Conservation (phyloP, 2,113 vertebrate genomes). For the Eclectus roratus region DNA sequence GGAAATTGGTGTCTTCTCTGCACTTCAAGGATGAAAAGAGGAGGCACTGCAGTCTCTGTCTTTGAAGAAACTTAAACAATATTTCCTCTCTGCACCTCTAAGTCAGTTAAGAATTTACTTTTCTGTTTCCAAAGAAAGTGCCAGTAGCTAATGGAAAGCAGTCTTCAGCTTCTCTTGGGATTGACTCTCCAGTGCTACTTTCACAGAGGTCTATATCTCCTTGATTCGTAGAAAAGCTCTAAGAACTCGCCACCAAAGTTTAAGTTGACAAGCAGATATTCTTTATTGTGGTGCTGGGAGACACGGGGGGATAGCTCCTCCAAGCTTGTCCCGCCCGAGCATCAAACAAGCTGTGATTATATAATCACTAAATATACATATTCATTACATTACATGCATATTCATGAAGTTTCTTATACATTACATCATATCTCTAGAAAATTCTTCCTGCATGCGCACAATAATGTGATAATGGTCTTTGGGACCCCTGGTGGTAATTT, state of each 20-base stretch:
- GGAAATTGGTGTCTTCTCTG: background rate
- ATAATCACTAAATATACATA: background rate
- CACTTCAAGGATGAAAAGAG: background rate
- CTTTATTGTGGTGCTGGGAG: background rate
- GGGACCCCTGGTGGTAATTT: background rate
- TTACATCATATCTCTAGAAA: background rate
- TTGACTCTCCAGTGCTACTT: background rate
- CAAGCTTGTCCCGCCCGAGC: background rate
- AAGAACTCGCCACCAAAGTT: background rate
- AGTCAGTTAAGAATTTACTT: background rate
- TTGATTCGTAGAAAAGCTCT: background rate
- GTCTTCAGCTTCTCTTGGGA: background rate
- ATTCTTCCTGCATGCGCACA: background rate
- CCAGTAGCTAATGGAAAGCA: background rate
- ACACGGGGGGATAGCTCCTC: background rate
- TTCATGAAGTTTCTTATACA: background rate
- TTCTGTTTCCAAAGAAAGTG: background rate
- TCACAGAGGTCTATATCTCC: background rate
- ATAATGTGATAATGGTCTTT: background rate
- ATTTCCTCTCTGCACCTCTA: background rate
- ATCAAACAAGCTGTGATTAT: background rate
- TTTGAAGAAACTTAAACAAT: background rate
- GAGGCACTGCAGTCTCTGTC: background rate
- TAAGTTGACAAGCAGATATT: background rate
- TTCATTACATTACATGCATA: background rate